Base-by-base conservation (phyloP, 2,113 vertebrate genomes). In the Syngnathus typhle region DNA sequence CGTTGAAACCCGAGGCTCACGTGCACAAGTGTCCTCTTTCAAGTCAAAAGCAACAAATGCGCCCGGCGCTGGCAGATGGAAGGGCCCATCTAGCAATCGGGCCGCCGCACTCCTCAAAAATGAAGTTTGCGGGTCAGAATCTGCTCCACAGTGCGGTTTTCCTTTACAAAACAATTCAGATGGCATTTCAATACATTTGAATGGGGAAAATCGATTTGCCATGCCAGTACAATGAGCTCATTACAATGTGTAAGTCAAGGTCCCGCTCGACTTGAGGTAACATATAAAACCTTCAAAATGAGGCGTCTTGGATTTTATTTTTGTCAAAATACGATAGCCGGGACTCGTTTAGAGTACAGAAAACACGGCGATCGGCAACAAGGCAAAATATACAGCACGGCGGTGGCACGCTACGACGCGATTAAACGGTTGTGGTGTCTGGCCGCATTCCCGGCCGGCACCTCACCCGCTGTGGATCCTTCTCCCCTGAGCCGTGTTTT, bases 351-450 rank as follows among this genome's bases (percentile, higher is more conserved):
- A 43, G 6, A 44, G 82, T 74, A 70, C 74, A 21, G 10, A 52
- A 21, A 51, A 5, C 87, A 78, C 82, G 78, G 72, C 80, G 64
- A 81, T 80, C 82, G 81, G 70, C 82, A 73, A 46, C 71, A 76
- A 78, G 84, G 65, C 39, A 72, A 88, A 84, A 87, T 77, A 84
- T 81, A 79, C 78, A 81, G 76, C 72, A 73, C 27, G 82, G 84
- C 71, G 80, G 77, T 74, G 84, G 84, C 86, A 85, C 80, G 78
- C 83, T 86, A 75, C 85, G 88, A 85, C 82, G 71, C 83, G 82
- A 90, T 89, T 88, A 88, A 88, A 87, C 84, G 82, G 86, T 36
- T 83, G 83, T 87, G 88, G 82, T 83, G 87, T 86, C 85, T 90
- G 88, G 88, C 86, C 68, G 78, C 79, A 72, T 82, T 88, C 83